Conservation (phyloP, 2,797 vertebrate genomes). For the Microtus obscurus region DNA sequence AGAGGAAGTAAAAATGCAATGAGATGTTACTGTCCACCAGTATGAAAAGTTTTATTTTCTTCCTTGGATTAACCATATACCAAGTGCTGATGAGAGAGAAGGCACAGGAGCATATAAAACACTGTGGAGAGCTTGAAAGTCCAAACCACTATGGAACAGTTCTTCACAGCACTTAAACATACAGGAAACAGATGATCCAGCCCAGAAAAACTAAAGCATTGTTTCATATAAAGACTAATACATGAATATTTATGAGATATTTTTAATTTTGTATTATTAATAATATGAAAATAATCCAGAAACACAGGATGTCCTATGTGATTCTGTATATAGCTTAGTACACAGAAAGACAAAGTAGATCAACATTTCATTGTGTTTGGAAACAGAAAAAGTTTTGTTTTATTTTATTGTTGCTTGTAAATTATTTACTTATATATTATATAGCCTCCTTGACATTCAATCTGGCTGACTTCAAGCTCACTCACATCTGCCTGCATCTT, state of each 20-base stretch:
- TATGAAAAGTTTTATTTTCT: neutral
- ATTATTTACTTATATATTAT: neutral
- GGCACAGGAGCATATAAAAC: neutral
- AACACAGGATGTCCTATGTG: neutral
- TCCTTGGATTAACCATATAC: constrained; percentile 30
- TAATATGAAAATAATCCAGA: neutral
- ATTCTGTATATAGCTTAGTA: neutral
- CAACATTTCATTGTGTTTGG: neutral
- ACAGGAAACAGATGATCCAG: neutral
- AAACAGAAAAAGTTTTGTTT: neutral
- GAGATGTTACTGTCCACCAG: neutral
- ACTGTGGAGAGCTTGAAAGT: neutral
- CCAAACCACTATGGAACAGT: neutral
- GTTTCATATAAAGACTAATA: neutral
- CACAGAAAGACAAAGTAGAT: neutral
- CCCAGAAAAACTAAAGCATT: neutral
- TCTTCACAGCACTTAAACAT: neutral
- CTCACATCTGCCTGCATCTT: neutral
- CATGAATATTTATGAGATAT: neutral
- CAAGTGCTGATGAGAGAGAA: neutral
- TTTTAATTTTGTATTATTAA: constrained; percentile 4
- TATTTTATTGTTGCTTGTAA: neutral
- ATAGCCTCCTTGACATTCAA: neutral
- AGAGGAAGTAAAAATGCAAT: neutral
- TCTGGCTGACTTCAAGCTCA: neutral